Conservation (phyloP, 2,113 vertebrate genomes). For the Bujurquina vittata region DNA sequence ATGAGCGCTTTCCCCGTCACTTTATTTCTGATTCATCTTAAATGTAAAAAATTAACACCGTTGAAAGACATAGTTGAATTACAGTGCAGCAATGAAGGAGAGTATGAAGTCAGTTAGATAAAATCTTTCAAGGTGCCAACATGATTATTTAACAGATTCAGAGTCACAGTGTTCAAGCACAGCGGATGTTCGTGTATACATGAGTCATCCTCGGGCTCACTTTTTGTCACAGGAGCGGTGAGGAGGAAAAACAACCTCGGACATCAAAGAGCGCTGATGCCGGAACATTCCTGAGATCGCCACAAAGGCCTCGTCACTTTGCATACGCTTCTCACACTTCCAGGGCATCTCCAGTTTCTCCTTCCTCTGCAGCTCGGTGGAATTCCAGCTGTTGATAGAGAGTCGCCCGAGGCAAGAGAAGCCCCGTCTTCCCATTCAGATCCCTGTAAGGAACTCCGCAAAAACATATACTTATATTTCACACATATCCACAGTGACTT, state of each 20-base stretch:
- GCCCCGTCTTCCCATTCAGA: conserved; percentile 8
- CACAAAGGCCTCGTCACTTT: conserved; percentile 31
- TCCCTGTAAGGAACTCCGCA: conserved; percentile 16
- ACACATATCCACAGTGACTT: not conserved
- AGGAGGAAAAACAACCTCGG: not conserved
- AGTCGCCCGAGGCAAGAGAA: conserved; percentile 27
- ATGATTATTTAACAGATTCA: not conserved
- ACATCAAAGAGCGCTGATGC: conserved; percentile 45
- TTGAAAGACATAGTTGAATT: not conserved
- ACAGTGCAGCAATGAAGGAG: too few relatives aligned
- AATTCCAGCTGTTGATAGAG: conserved; percentile 58
- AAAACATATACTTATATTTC: conserved; percentile 20
- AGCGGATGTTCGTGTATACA: not conserved
- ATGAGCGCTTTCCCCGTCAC: too few relatives aligned
- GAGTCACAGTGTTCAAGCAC: not conserved
- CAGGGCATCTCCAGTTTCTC: conserved; percentile 55
- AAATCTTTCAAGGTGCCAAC: not conserved
- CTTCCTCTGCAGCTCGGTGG: conserved; percentile 20
- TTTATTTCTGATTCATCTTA: not conserved
- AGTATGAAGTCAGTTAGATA: too few relatives aligned
- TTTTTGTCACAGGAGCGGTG: conserved; percentile 13
- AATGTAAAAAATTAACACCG: not conserved
- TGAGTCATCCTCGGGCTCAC: not conserved
- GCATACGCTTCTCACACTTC: conserved; percentile 39
- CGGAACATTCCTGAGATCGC: conserved; percentile 42